A percentile compares a stretch with the other conserved stretches of the same genome.
Conservation (phyloP, 2,113 vertebrate genomes). For the Clarias gariepinus region DNA sequence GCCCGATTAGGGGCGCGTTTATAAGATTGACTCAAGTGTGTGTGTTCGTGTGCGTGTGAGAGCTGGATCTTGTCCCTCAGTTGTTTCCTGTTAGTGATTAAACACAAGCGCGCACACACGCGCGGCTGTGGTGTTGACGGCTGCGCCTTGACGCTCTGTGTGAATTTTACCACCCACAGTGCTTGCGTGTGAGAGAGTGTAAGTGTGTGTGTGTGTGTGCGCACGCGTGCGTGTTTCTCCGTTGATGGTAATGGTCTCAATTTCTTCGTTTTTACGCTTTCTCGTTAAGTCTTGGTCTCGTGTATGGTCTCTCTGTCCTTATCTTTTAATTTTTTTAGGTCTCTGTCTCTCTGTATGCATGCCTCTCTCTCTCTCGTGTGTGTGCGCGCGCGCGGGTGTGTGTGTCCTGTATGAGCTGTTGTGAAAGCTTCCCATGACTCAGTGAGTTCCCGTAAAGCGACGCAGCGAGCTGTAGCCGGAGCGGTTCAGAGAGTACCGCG, state of each 20-base stretch:
- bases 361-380: neutral
- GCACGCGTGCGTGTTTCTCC: neutral
- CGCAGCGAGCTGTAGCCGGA: neutral
- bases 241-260: no score
- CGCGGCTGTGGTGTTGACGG: neutral
- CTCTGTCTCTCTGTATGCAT: neutral
- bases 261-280: neutral
- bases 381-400: no score
- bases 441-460: constrained; percentile 43
- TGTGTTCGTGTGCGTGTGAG: neutral
- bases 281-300: neutral
- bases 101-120: neutral
- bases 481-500: neutral
- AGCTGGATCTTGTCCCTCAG: constrained; percentile 62
- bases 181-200: neutral
- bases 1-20: neutral
- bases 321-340: neutral
- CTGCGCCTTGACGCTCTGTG: constrained; percentile 34
- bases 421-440: constrained; percentile 31
- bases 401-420: constrained; percentile 20
- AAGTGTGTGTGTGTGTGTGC: neutral
- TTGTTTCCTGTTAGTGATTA: constrained; percentile 75
- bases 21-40: neutral
- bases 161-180: constrained; percentile 50
- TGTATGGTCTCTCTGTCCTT: neutral